Conservation (phyloP, 2,797 vertebrate genomes). For the Helostoma temminkii region DNA sequence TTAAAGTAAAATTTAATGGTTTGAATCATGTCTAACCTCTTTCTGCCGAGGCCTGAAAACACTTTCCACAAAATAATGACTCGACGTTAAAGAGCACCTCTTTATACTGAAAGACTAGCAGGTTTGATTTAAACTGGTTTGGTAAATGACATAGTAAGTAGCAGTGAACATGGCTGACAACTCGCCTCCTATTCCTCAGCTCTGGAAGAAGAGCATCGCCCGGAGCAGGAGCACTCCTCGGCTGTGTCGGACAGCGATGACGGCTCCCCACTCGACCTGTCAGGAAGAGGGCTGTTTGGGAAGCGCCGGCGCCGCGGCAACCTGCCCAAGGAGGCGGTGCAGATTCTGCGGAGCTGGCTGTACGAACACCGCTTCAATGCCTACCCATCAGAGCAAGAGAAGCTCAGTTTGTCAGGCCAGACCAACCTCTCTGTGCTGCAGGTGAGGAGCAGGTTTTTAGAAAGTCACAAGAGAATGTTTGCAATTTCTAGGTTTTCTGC, state of each 20-base stretch:
- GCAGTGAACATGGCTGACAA: neutral
- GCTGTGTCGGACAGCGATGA: constrained; percentile 93
- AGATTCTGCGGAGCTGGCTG: constrained; percentile 95
- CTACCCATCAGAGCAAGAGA: constrained; percentile 97
- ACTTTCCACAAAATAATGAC: neutral
- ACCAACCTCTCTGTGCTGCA: constrained; percentile 95
- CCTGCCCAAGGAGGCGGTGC: constrained; percentile 95
- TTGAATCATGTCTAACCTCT: neutral
- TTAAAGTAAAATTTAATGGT: too few relatives aligned
- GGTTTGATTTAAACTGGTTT: neutral
- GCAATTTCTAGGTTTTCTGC: too few relatives aligned
- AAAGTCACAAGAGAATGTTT: neutral
- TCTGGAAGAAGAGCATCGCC: constrained; percentile 77
- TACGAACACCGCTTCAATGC: constrained; percentile 96
- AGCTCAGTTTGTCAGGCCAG: constrained; percentile 90
- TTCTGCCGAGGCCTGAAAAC: neutral
- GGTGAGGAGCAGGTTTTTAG: constrained; percentile 76
- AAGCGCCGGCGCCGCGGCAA: constrained; percentile 96
- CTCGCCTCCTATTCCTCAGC: constrained; percentile 68
- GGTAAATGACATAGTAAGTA: neutral
- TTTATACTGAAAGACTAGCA: neutral
- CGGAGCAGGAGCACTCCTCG: constrained; percentile 81
- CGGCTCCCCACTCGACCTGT: constrained; percentile 86
- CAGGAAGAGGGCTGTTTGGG: constrained; percentile 76
- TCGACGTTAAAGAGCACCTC: neutral